A percentile compares a stretch with the other conserved stretches of the same genome.
These are phyloP conservation scores for Raphicerus campestris DNA, from an alignment of 2,113 vertebrate genomes.

Conservation along the genomic window DNA sequence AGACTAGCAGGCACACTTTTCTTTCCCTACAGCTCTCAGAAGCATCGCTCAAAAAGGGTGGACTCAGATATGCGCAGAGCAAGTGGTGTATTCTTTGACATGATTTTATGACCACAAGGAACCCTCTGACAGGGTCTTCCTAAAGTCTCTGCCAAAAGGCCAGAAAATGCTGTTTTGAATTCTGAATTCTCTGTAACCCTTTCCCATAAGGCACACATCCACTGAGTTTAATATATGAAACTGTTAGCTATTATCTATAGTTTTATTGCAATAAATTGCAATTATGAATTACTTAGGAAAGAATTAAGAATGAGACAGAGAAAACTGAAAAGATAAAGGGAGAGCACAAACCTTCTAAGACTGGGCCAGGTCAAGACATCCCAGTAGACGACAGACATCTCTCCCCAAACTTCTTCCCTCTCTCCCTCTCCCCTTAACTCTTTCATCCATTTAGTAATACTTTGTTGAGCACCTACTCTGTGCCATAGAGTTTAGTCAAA, in stretches of 20 bases:
- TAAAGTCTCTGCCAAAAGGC: not conserved
- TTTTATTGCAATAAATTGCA: not conserved
- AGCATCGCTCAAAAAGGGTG: not conserved
- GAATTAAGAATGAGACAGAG: not conserved
- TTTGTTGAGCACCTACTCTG: not conserved
- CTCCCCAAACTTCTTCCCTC: not conserved
- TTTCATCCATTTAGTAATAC: not conserved
- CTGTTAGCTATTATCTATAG: not conserved
- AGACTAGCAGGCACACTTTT: accelerated
- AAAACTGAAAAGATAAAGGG: not conserved
- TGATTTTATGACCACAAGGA: not conserved
- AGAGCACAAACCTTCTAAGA: not conserved
- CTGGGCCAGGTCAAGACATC: accelerated
- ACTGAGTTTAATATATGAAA: not conserved
- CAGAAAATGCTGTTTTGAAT: not conserved
- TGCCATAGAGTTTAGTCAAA: not conserved
- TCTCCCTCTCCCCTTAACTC: not conserved
- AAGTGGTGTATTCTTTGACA: not conserved
- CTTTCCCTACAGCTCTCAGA: not conserved
- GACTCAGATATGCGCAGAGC: not conserved
- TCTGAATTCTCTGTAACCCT: not conserved
- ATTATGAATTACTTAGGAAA: not conserved
- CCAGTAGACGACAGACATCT: not conserved
- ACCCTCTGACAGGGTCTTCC: not conserved
- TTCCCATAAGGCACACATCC: not conserved